Conservation (phyloP, 2,113 vertebrate genomes). For the Salvelinus namaycush region DNA sequence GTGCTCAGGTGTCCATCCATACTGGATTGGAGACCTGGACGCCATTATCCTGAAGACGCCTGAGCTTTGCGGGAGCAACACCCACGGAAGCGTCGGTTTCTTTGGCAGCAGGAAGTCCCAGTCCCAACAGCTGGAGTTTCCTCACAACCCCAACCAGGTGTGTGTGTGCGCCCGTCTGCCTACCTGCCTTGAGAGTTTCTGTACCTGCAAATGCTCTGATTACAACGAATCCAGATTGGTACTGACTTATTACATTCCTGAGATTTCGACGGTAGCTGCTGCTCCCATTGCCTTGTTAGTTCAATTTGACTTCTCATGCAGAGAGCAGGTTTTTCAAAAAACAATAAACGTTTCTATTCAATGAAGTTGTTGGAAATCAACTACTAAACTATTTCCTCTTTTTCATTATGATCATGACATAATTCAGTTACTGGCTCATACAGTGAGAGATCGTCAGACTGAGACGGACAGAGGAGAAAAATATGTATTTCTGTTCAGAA, state of each 20-base stretch:
- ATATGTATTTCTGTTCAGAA: no score
- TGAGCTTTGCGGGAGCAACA: slow-evolving; percentile 32
- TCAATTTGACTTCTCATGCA: not conserved
- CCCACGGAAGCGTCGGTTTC: slow-evolving; percentile 61
- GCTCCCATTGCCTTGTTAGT: not conserved
- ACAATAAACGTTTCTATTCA: not conserved
- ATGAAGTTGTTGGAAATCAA: not conserved
- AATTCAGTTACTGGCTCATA: not conserved
- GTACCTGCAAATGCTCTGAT: not conserved
- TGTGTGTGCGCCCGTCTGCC: not conserved
- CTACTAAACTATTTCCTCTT: not conserved
- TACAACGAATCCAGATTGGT: no score
- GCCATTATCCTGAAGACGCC: slow-evolving; percentile 61
- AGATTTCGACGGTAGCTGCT: not conserved
- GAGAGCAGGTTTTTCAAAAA: not conserved
- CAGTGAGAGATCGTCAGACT: not conserved
- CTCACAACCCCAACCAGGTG: slow-evolving; percentile 67
- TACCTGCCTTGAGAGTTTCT: not conserved
- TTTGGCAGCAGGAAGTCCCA: slow-evolving; percentile 83
- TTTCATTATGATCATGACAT: not conserved
- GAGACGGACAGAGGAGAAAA: no score
- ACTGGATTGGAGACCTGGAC: slow-evolving; percentile 77
- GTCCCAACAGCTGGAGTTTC: slow-evolving; percentile 87
- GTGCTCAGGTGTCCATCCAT: slow-evolving; percentile 76
- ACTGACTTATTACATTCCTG: no score